Percentiles rank a stretch among this genome's conserved stretches.
These are phyloP conservation scores for Epizoanthus illoricatus DNA, from an alignment of 92 coral and sea anemone genomes.

Conservation along the genomic window DNA sequence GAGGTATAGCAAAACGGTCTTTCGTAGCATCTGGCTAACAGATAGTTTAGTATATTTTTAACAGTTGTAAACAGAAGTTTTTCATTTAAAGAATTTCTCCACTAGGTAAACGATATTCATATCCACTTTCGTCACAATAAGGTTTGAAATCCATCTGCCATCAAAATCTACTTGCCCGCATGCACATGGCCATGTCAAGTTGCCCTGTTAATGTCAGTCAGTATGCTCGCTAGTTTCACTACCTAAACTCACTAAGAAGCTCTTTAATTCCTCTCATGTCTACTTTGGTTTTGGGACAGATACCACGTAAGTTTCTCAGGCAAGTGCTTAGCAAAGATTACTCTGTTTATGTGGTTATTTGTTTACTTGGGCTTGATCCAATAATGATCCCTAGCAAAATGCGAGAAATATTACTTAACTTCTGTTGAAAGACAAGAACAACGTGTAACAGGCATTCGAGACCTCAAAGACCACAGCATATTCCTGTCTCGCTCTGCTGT, in stretches of 20 bases:
- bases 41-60: slow-evolving; percentile 42
- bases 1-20: slow-evolving; percentile 50
- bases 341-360: slow-evolving; percentile 66
- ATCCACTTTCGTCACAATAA: too few relatives aligned
- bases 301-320: slow-evolving; percentile 63
- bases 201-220: too few relatives aligned
- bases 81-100: slow-evolving; percentile 25
- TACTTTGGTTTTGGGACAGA: slow-evolving; percentile 22
- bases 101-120: neutral
- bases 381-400: slow-evolving; percentile 54
- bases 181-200: too few relatives aligned
- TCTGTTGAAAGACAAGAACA: slow-evolving; percentile 37
- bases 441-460: neutral
- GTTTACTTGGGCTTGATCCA: slow-evolving; percentile 57
- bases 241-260: too few relatives aligned
- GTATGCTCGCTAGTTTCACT: too few relatives aligned
- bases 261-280: slow-evolving; percentile 53
- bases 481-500: slow-evolving; percentile 3
- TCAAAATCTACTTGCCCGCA: too few relatives aligned
- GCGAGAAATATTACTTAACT: slow-evolving; percentile 33
- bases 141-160: too few relatives aligned
- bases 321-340: slow-evolving; percentile 76
- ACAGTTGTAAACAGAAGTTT: slow-evolving; percentile 15
- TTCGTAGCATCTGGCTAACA: slow-evolving; percentile 68
- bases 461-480: neutral